Evolutionary conservation across 2,113 vertebrate genomes (phyloP).

Genomic region (Tiliqua scincoides): DNA sequence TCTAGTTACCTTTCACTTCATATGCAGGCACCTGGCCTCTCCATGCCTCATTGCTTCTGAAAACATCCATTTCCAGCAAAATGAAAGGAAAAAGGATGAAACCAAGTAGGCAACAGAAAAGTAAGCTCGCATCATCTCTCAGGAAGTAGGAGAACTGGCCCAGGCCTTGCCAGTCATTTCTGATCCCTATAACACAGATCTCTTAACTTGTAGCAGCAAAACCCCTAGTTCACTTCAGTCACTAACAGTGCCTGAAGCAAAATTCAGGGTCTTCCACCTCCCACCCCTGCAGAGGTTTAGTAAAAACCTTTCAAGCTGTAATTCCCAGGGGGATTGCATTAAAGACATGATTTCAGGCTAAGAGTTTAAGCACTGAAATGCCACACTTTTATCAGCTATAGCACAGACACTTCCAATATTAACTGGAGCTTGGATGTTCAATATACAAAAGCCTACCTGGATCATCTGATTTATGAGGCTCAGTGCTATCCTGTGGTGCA

Average conservation of each 20-base stretch:
- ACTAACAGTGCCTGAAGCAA: conserved; percentile 2
- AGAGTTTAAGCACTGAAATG: conserved; percentile 50
- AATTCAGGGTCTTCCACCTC: not conserved
- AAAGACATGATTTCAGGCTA: not conserved
- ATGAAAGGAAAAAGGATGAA: not conserved
- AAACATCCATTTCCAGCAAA: not conserved
- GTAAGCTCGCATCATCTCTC: not conserved
- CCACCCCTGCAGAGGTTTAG: not conserved
- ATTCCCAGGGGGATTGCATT: conserved; percentile 35
- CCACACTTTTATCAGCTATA: conserved; percentile 30
- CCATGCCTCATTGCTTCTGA: not conserved
- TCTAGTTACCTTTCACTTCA: not conserved
- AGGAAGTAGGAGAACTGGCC: not conserved
- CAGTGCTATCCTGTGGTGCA: not conserved
- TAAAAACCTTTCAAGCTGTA: conserved; percentile 31
- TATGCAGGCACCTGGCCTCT: not conserved
- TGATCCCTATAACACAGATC: conserved; percentile 1
- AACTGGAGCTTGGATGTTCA: conserved; percentile 1
- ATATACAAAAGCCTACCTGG: not conserved
- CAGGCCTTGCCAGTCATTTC: not conserved
- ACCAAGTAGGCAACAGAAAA: not conserved
- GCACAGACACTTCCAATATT: not conserved
- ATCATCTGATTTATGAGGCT: conserved; percentile 18
- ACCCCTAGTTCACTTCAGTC: conserved; percentile 20
- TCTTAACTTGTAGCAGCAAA: not conserved